Percentiles rank a stretch among this genome's conserved stretches.
phyloP scores from a whole-genome alignment of 1,140 invertebrate species.

The Drosophila albomicans region DNA sequence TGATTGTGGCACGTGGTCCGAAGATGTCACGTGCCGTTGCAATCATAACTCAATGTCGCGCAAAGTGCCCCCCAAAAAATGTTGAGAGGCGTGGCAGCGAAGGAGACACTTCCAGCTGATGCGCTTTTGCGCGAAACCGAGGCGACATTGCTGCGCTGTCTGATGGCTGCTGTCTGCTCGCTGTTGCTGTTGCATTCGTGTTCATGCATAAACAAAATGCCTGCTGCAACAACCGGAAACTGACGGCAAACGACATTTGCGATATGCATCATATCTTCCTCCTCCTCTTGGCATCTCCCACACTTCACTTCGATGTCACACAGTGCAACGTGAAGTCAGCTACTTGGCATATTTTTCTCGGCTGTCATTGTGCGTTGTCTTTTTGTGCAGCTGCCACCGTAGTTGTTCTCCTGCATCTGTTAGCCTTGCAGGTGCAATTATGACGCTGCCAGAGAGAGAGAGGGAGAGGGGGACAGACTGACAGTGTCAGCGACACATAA shows the following conservation, averaged over 20 bases:
- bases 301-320: conserved; percentile 47
- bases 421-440: conserved; percentile 81
- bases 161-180: conserved; percentile 12
- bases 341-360: conserved; percentile 82
- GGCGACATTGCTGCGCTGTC: conserved; percentile 25
- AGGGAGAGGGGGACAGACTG: conserved; percentile 6
- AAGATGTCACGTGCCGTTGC: conserved; percentile 48
- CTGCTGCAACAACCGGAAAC: conserved; percentile 80
- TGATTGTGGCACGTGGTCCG: too few species aligned
- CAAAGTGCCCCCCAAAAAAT: conserved; percentile 61
- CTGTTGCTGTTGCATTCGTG: conserved; percentile 70
- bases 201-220: conserved; percentile 82
- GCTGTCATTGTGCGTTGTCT: conserved; percentile 77
- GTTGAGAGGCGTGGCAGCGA: conserved; percentile 37
- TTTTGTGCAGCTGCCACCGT: conserved; percentile 56
- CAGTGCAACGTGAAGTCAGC: conserved; percentile 58
- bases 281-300: background rate
- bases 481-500: conserved; percentile 79
- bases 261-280: conserved; percentile 77
- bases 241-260: conserved; percentile 82
- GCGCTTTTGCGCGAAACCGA: background rate
- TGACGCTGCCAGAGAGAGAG: conserved; percentile 54
- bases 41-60: conserved; percentile 72
- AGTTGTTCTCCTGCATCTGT: conserved; percentile 63
- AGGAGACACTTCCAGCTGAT: conserved; percentile 48